Evolutionary conservation across 1,140 invertebrate genomes (phyloP).

Genomic region (Campoletis sonorensis): DNA sequence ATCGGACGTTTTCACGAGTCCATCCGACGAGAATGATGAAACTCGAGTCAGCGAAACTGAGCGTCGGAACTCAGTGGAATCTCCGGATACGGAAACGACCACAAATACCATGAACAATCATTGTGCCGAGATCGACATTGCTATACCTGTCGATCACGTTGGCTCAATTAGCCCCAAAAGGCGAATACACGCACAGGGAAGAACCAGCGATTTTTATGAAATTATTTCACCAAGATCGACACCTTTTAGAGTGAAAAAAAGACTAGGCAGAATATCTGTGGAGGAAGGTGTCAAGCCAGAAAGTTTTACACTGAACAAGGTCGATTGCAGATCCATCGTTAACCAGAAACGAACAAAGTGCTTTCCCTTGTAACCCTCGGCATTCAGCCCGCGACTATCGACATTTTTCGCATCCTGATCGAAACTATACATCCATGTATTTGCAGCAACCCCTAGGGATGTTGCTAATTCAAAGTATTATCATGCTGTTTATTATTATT

Average conservation of each 20-base stretch:
- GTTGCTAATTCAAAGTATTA: background rate
- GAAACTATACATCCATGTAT: background rate
- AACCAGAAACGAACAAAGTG: slow-evolving; percentile 72
- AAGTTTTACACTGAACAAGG: slow-evolving; percentile 71
- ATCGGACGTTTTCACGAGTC: slow-evolving; percentile 68
- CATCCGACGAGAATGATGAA: slow-evolving; percentile 51
- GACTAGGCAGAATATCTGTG: slow-evolving; percentile 71
- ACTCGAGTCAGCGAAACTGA: slow-evolving; percentile 14
- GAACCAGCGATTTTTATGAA: slow-evolving; percentile 70
- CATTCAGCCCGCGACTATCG: slow-evolving; percentile 58
- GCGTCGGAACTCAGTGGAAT: slow-evolving; percentile 19
- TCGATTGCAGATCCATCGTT: slow-evolving; percentile 69
- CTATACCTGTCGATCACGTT: slow-evolving; percentile 67
- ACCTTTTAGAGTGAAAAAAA: slow-evolving; percentile 72
- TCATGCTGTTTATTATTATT: background rate
- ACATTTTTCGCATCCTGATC: slow-evolving; percentile 38
- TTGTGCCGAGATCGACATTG: slow-evolving; percentile 64
- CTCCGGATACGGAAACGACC: background rate
- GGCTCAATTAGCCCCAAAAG: slow-evolving; percentile 56
- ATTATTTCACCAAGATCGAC: slow-evolving; percentile 72
- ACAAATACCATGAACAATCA: slow-evolving; percentile 55
- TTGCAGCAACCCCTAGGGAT: background rate
- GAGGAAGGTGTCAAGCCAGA: slow-evolving; percentile 72
- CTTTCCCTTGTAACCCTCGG: slow-evolving; percentile 72
- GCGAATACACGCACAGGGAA: slow-evolving; percentile 58